Conservation (phyloP, 1,140 invertebrate species). For the Chlorops oryzae region DNA sequence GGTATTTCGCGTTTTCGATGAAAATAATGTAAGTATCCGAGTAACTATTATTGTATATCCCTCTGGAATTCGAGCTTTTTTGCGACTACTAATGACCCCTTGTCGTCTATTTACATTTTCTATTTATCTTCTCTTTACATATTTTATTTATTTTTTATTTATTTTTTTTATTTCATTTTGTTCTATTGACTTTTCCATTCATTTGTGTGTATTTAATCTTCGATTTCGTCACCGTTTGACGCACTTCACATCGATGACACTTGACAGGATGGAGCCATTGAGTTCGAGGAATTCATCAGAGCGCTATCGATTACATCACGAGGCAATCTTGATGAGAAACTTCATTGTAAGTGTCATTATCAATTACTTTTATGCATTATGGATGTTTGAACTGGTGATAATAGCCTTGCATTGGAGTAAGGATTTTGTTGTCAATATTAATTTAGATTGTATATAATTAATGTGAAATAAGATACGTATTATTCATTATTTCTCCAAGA, state of each 20-base stretch:
- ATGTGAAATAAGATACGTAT: too few relatives aligned
- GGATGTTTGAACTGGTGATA: too few relatives aligned
- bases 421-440: too few relatives aligned
- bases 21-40: conserved; percentile 83
- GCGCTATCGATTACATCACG: conserved; percentile 92
- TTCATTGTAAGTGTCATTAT: conserved; percentile 88
- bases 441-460: too few relatives aligned
- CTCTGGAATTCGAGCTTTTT: conserved; percentile 3
- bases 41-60: not conserved
- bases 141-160: conserved; percentile 2
- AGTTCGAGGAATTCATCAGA: conserved; percentile 96
- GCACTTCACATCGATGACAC: too few relatives aligned
- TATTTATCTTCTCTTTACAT: too few relatives aligned
- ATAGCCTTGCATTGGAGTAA: too few relatives aligned
- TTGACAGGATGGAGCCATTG: conserved; percentile 87
- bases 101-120: too few relatives aligned
- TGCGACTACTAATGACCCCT: too few relatives aligned
- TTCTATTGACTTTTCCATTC: not conserved
- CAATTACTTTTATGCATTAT: too few relatives aligned
- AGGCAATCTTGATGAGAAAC: conserved; percentile 92
- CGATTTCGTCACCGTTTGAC: not conserved
- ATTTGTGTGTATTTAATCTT: too few relatives aligned
- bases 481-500: too few relatives aligned
- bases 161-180: not conserved
- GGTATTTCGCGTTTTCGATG: conserved; percentile 97